Base-by-base conservation (phyloP, 2,888 invertebrate species). In the Lydus trimaculatus region DNA sequence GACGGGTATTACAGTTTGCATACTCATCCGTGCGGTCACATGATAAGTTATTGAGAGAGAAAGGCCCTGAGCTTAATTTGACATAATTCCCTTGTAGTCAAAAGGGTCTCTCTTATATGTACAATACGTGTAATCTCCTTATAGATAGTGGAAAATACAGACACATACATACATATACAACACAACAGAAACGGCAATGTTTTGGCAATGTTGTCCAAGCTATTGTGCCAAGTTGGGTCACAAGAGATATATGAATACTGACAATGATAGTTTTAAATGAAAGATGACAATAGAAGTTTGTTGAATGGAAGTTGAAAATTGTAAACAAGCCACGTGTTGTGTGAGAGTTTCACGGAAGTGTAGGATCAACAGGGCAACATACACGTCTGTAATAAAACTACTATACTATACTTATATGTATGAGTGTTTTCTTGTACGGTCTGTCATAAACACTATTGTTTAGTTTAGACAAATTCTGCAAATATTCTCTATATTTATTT, bases 31-130 rank as follows among this genome's bases (percentile, higher is more conserved):
- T 71, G 65, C 65, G 70, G 61, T 58, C 63, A 52, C 58, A 31
- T 52, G 67, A 71, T 67, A 67, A 65, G 58, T 67, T 67, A 71
- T 71, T 71, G 67, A 61, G 66, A 59, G 63, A 63, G 15, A 56
- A 23, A 52, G 43, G n/a, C n/a, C 62, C 63, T 31, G 65, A 65
- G 25, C 70, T 67, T 70, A 67, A 71, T 67, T 71, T 65, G 67
- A 71, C 65, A 67, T 71, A 71, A 71, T 71, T 71, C 70, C 70
- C 56, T 67, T 67, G 43, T 43, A 71, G 58, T 58, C 65, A 31
- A 63, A 63, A 36, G 61, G 65, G 17, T 17, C 7, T 66, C 13
- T 25, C 17, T 6, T 43, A 17, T 65, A 67, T n/a, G n/a, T n/a
- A n/a, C n/a, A n/a, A n/a, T 48, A 15, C 28, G 56, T 60, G 66